Evolutionary conservation across 2,797 vertebrate genomes (phyloP), one percentile per base, ranked within the genome.

Genomic region (Discoglossus pictus): DNA sequence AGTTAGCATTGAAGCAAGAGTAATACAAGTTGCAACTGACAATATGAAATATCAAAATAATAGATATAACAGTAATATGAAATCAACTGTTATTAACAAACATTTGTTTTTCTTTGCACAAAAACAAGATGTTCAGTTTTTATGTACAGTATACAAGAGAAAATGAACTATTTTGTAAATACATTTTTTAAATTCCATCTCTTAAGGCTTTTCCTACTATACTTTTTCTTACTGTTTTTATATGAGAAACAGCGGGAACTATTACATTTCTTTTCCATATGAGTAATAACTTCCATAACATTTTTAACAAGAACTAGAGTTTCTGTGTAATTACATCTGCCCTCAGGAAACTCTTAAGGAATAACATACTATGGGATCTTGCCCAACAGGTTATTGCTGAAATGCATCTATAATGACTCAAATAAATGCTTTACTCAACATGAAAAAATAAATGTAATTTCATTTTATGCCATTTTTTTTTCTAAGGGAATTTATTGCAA

Each of bases 331-430:
- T 67, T 59, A 67, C 42, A 55, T 59, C 27, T 47, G 35, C 35
- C 34, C 44, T 56, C 40, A 59, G 48, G 54, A 50, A 67, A 35
- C 44, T 48, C 10, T 39, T 59, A 67, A 51, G 24, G 17, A 59
- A 58, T 59, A 59, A 67, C 51, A 51, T 51, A 43, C 15, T 34
- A 24, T 43, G 65, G 54, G 54, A 67, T 67, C 3, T 18, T 31
- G 46, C 65, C 65, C 54, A 67, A 59, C 54, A 67, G 54, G 54
- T 67, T 67, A 67, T 67, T 67, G 65, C 65, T 59, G 51, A 58
- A 58, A 7, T 11, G 31, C 11, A 42, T 58, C 43, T 44, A 50
- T 67, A 58, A 59, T 59, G 36, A 51, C 54, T 40, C 11, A 59
- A 27, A 43, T n/a, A 39, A 50, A 25, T 40, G 17, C 31, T 51